Base-by-base conservation (phyloP, 2,888 invertebrate species). In the Steinernema scapterisci region DNA sequence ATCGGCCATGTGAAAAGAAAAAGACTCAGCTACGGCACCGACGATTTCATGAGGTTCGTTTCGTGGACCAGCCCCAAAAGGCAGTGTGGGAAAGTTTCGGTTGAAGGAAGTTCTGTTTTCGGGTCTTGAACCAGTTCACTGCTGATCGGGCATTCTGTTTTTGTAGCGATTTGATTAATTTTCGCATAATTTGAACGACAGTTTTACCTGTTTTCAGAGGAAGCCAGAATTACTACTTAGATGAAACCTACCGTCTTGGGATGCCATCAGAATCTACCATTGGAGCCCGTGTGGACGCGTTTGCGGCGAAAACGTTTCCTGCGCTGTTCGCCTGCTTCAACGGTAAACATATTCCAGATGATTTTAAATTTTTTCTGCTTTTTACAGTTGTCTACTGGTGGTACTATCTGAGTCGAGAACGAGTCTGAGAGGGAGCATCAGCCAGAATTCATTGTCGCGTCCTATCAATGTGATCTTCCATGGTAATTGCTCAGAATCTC, bases 351-450 rank as follows among this genome's bases (percentile, higher is more conserved):
- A 3, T 72, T 13, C 21, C 25, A 72, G n/a, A 70, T 27, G n/a
- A 27, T 7, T 27, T 2, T 5, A 78, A 75, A 44, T 44, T 63
- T 70, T 75, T 38, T 23, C 11, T 21, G 21, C 46, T 78, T 11
- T 19, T 83, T 84, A 75, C 79, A 86, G 86, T 84, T n/a, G 78
- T 86, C 75, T 86, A 86, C 79, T 86, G 86, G 86, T 86, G 85
- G 85, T 86, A 86, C 74, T 86, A 86, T 76, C 76, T 86, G 71
- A 84, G 80, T 54, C 77, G 82, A 43, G 83, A 83, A 73, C 76
- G 81, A 43, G 71, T 75, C 54, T 54, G 52, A 71, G n/a, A 71
- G 51, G n/a, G 71, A 21, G 27, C 16, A 38, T 38, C 9, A 31
- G 2, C 38, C 16, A 44, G 25, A 43, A 5, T 70, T 19, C 71